These are phyloP conservation scores for Pollachius pollachius DNA, from an alignment of 2,113 vertebrate species.

Conservation along the genomic window DNA sequence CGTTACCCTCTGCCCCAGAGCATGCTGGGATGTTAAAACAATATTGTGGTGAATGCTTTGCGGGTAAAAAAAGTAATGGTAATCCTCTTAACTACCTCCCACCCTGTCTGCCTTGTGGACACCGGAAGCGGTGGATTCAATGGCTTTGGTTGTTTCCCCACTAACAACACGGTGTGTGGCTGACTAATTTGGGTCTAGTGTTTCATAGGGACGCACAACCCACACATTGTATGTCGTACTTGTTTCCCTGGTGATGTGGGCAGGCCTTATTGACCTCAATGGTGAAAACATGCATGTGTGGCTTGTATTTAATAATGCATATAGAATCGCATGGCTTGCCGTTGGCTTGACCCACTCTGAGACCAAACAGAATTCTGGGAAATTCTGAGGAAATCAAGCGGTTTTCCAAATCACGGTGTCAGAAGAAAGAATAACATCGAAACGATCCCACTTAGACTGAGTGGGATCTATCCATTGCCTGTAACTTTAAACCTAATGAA, in stretches of 20 bases:
- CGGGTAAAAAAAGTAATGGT: constrained; percentile 61
- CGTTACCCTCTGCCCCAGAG: constrained; percentile 3
- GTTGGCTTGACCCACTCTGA: neutral
- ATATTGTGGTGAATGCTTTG: constrained; percentile 50
- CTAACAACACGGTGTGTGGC: constrained; percentile 57
- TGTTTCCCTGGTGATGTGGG: constrained; percentile 68
- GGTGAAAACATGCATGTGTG: constrained; percentile 28
- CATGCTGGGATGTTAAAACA: constrained; percentile 36
- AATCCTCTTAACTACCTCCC: constrained; percentile 56
- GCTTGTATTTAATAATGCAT: constrained; percentile 7
- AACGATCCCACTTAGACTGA: too few species aligned
- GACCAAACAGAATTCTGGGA: too few species aligned
- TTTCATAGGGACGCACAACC: constrained; percentile 72
- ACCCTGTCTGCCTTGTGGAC: constrained; percentile 55
- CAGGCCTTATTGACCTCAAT: constrained; percentile 66
- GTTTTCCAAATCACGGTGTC: too few species aligned
- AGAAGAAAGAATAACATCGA: too few species aligned
- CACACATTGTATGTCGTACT: constrained; percentile 77
- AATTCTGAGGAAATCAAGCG: too few species aligned
- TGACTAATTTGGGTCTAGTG: constrained; percentile 61
- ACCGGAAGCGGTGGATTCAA: constrained; percentile 46
- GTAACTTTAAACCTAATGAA: too few species aligned
- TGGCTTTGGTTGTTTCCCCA: constrained; percentile 45
- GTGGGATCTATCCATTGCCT: too few species aligned
- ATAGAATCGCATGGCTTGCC: neutral